phyloP scores from a whole-genome alignment of 2,888 invertebrate species.

The Mesodorylaimus sp. region DNA sequence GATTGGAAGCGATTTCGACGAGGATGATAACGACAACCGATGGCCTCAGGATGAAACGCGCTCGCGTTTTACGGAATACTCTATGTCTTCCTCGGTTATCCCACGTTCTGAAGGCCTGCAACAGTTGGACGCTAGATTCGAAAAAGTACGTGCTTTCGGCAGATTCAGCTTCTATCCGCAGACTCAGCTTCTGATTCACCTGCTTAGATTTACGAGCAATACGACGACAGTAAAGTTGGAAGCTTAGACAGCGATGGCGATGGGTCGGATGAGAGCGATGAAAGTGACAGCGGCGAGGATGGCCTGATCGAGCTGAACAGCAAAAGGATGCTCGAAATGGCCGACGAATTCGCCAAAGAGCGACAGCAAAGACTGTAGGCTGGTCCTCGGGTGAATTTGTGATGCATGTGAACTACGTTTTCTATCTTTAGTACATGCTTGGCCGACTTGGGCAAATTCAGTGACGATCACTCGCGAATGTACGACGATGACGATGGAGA shows the following conservation, averaged over 20 bases:
- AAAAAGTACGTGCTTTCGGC: constrained; percentile 43
- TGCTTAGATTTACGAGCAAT: constrained; percentile 51
- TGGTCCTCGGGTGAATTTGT: too few species aligned
- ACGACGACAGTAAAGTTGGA: constrained; percentile 72
- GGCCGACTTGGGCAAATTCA: too few species aligned
- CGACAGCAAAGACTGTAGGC: too few species aligned
- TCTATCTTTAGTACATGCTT: too few species aligned
- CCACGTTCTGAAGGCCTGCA: constrained; percentile 60
- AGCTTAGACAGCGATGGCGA: constrained; percentile 75
- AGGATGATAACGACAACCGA: constrained; percentile 22
- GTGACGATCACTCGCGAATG: too few species aligned
- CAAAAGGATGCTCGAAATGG: constrained; percentile 49
- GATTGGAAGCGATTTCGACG: constrained; percentile 31
- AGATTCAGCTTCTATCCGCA: background rate
- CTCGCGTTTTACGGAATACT: constrained; percentile 75
- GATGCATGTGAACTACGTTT: too few species aligned
- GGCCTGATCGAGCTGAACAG: constrained; percentile 52
- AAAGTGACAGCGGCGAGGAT: too few species aligned
- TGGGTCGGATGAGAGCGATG: too few species aligned
- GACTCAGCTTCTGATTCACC: too few species aligned
- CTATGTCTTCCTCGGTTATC: constrained; percentile 77
- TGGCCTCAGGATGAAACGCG: constrained; percentile 46
- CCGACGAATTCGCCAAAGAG: constrained; percentile 59
- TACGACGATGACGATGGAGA: constrained; percentile 11
- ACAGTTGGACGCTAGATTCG: constrained; percentile 67